A percentile compares a stretch with the other conserved stretches of the same genome.
Conservation (phyloP, 2,113 vertebrate species). For the Thunnus maccoyii region DNA sequence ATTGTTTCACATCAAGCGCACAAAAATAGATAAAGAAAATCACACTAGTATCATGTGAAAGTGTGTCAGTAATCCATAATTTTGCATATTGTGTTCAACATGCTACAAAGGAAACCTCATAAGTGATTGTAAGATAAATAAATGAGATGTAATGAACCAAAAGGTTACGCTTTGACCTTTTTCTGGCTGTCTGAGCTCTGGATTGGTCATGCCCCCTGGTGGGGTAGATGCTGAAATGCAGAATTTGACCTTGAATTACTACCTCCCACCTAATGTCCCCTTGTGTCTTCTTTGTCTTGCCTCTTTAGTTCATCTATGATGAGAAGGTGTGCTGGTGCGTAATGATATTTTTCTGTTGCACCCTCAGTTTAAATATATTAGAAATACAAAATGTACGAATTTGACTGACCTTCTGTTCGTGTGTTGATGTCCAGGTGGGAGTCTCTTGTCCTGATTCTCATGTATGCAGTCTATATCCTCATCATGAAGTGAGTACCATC, state of each 20-base stretch:
- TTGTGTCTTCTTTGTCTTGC: constrained; percentile 72
- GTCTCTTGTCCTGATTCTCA: constrained; percentile 91
- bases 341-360: background rate
- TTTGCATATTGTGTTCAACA: background rate
- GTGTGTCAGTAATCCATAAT: background rate
- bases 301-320: constrained; percentile 94
- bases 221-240: constrained; percentile 21
- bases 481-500: constrained; percentile 94
- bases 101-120: background rate
- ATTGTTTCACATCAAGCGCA: background rate
- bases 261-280: background rate
- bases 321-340: constrained; percentile 95
- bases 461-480: constrained; percentile 94
- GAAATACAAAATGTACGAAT: background rate
- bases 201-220: constrained; percentile 48
- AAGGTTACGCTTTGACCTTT: constrained; percentile 11
- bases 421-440: constrained; percentile 89
- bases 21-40: background rate
- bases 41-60: background rate
- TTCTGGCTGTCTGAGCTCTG: background rate
- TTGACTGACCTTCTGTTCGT: background rate
- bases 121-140: background rate
- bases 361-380: background rate
- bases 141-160: background rate
- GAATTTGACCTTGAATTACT: background rate